Percentiles rank a stretch among this genome's conserved stretches.
Conservation (phyloP, 1,140 invertebrate species). For the Myzus persicae region DNA sequence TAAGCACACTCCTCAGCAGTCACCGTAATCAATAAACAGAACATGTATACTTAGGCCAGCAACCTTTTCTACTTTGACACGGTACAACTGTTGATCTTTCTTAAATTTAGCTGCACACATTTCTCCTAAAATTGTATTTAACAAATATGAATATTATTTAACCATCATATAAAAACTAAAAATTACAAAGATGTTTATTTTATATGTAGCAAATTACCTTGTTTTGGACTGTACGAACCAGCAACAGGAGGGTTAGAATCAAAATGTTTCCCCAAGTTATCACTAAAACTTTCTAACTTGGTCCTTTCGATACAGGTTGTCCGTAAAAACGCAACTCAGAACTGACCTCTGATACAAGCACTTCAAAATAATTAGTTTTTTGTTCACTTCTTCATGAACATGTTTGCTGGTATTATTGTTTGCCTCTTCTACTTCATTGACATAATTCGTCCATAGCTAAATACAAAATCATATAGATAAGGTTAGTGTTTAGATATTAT, state of each 20-base stretch:
- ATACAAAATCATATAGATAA: conserved; percentile 53
- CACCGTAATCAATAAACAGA: conserved; percentile 95
- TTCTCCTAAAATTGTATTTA: conserved; percentile 70
- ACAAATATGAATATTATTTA: background rate
- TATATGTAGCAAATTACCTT: conserved; percentile 64
- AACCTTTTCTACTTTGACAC: conserved; percentile 90
- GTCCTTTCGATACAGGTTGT: conserved; percentile 86
- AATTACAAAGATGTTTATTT: no score
- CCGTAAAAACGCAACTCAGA: conserved; percentile 85
- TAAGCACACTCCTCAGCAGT: conserved; percentile 73
- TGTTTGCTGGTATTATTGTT: conserved; percentile 66
- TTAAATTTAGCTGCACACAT: conserved; percentile 91
- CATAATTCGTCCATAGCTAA: conserved; percentile 83
- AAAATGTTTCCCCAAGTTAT: conserved; percentile 85
- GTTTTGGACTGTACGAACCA: conserved; percentile 81
- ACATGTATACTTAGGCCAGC: conserved; percentile 71
- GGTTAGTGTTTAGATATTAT: background rate
- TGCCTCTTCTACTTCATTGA: conserved; percentile 75
- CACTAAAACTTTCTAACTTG: conserved; percentile 85
- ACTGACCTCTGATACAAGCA: conserved; percentile 89
- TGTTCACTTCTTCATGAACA: conserved; percentile 75
- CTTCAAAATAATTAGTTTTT: conserved; percentile 85
- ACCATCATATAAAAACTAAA: background rate
- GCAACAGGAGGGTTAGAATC: conserved; percentile 84
- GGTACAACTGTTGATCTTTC: conserved; percentile 88